Percentiles rank a stretch among this genome's conserved stretches.
These are phyloP conservation scores for Drosophila anceps DNA, from an alignment of 2,888 invertebrate species.

Conservation along the genomic window DNA sequence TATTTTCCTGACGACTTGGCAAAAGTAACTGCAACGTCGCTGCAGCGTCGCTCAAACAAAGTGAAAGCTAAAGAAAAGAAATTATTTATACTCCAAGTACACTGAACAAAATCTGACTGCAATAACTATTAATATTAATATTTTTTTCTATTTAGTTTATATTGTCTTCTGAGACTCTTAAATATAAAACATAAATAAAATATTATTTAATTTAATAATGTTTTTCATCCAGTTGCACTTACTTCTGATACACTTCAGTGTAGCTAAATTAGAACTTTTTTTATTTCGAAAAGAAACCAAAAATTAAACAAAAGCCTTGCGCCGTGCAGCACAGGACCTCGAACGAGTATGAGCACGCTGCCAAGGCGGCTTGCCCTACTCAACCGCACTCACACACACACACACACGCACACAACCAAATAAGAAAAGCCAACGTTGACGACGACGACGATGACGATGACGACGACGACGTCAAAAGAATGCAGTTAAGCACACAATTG, in stretches of 20 bases:
- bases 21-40: constrained; percentile 69
- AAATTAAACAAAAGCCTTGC: constrained; percentile 60
- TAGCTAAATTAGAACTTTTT: constrained; percentile 23
- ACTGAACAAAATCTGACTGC: constrained; percentile 29
- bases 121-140: too few species aligned
- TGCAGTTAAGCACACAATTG: constrained; percentile 84
- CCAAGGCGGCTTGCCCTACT: constrained; percentile 52
- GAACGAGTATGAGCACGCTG: constrained; percentile 18
- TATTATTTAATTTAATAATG: neutral
- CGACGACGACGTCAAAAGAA: constrained; percentile 72
- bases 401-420: constrained; percentile 37
- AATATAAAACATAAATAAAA: neutral
- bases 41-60: constrained; percentile 70
- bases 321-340: constrained; percentile 30
- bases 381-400: constrained; percentile 19
- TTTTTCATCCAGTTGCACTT: neutral
- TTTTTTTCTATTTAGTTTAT: neutral
- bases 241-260: neutral
- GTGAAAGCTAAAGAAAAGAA: constrained; percentile 78
- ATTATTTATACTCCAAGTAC: constrained; percentile 61
- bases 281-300: constrained; percentile 57
- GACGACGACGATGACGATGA: constrained; percentile 48
- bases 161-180: neutral
- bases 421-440: constrained; percentile 63
- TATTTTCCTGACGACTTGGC: constrained; percentile 82